phyloP scores from a whole-genome alignment of 2,113 vertebrate genomes.

The Cricetomys ansorgei region DNA sequence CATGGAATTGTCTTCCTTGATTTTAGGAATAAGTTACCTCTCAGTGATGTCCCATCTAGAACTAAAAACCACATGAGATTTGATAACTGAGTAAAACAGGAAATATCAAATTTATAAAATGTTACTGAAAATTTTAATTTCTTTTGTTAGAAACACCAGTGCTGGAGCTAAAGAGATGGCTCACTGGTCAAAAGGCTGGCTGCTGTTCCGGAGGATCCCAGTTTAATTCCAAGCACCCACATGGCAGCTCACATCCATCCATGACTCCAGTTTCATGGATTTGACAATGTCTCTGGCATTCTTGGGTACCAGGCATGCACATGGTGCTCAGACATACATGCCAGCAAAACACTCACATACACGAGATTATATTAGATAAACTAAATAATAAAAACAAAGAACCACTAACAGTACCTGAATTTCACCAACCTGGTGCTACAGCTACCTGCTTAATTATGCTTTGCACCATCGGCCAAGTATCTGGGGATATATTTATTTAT shows the following conservation, averaged over 20 bases:
- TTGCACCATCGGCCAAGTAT: neutral
- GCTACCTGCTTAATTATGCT: neutral
- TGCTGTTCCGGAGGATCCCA: neutral
- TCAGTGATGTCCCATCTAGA: neutral
- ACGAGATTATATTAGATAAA: neutral
- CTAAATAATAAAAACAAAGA: neutral
- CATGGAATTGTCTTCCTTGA: neutral
- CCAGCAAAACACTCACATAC: neutral
- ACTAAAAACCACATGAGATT: neutral
- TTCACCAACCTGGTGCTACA: neutral
- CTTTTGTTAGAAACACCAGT: neutral
- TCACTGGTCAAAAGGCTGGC: neutral
- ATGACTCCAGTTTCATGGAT: neutral
- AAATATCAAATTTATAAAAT: neutral
- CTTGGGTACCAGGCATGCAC: neutral
- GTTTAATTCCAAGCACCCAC: neutral
- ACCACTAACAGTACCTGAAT: neutral
- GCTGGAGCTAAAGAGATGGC: neutral
- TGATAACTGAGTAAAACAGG: neutral
- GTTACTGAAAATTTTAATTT: constrained; percentile 10
- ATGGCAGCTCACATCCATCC: neutral
- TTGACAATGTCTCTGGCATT: neutral
- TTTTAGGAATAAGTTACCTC: neutral
- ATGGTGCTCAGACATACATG: neutral
- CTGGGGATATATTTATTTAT: neutral